These are phyloP conservation scores for Brenthis ino DNA, from an alignment of 2,888 invertebrate species.

Conservation along the genomic window DNA sequence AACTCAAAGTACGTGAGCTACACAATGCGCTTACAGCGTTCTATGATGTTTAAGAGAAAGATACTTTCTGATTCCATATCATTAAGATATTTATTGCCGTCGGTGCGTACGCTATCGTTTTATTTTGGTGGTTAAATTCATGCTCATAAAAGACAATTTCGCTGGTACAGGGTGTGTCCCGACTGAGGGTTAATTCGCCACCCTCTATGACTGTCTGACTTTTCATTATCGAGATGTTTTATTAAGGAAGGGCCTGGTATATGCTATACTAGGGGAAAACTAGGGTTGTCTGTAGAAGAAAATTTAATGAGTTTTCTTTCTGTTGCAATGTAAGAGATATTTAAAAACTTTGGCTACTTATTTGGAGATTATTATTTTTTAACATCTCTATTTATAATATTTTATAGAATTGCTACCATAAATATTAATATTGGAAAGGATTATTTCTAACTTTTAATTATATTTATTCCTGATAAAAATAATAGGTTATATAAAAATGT, in stretches of 20 bases:
- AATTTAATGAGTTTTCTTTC: background rate
- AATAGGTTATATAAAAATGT: too few relatives aligned
- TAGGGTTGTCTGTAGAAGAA: constrained; percentile 60
- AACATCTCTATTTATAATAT: too few relatives aligned
- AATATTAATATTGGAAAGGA: too few relatives aligned
- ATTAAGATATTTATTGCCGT: constrained; percentile 79
- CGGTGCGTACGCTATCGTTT: constrained; percentile 53
- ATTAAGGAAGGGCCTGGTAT: constrained; percentile 75
- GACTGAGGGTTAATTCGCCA: constrained; percentile 72
- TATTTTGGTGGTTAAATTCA: constrained; percentile 60
- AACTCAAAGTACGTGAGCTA: constrained; percentile 50
- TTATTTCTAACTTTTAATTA: too few relatives aligned
- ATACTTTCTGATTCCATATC: constrained; percentile 82
- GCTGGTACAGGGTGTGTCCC: constrained; percentile 45
- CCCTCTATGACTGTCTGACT: constrained; percentile 81
- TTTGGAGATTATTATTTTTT: too few relatives aligned
- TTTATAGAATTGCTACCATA: too few relatives aligned
- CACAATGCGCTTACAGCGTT: constrained; percentile 54
- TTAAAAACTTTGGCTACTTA: too few relatives aligned
- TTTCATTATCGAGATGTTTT: constrained; percentile 83
- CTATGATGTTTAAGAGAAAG: constrained; percentile 50
- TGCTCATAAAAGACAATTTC: constrained; percentile 63
- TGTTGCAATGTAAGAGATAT: background rate
- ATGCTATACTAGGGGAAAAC: constrained; percentile 55
- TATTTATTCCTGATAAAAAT: too few relatives aligned